Percentiles rank a stretch among this genome's conserved stretches.
Conservation (phyloP, 2,797 vertebrate genomes). For the Leptodactylus fallax region DNA sequence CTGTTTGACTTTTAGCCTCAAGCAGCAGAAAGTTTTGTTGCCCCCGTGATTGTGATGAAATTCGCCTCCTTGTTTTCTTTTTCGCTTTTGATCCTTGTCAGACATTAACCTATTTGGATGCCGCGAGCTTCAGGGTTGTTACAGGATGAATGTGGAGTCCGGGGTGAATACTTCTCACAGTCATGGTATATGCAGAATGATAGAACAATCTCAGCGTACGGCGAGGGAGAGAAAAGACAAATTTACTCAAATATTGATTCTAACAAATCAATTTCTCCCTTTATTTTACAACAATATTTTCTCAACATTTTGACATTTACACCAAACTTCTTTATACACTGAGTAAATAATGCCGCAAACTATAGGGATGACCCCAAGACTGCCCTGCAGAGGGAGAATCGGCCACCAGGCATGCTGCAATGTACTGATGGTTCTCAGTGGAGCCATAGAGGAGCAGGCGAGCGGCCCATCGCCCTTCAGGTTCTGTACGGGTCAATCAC, state of each 20-base stretch:
- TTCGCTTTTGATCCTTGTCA: too few species aligned
- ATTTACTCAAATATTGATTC: constrained; percentile 9
- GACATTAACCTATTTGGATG: too few species aligned
- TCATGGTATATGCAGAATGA: background rate
- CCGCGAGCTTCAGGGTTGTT: too few species aligned
- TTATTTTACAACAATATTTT: constrained; percentile 16
- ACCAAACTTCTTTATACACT: background rate
- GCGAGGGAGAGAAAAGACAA: background rate
- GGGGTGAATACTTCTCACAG: background rate
- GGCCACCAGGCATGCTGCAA: background rate
- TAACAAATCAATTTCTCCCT: background rate
- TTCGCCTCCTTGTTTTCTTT: too few species aligned
- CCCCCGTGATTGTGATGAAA: too few species aligned
- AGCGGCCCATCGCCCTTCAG: background rate
- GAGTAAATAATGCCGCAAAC: background rate
- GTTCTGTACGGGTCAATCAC: background rate
- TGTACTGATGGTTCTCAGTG: background rate
- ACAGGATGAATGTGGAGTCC: too few species aligned
- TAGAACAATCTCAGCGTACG: background rate
- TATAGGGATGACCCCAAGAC: background rate
- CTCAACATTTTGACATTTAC: constrained; percentile 10
- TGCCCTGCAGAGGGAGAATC: background rate
- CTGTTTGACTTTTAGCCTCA: too few species aligned
- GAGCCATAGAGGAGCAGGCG: background rate
- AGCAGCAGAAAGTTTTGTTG: too few species aligned